A percentile compares a stretch with the other conserved stretches of the same genome.
These are phyloP conservation scores for Apodemia mormo DNA, from an alignment of 2,888 invertebrate species.

Conservation along the genomic window DNA sequence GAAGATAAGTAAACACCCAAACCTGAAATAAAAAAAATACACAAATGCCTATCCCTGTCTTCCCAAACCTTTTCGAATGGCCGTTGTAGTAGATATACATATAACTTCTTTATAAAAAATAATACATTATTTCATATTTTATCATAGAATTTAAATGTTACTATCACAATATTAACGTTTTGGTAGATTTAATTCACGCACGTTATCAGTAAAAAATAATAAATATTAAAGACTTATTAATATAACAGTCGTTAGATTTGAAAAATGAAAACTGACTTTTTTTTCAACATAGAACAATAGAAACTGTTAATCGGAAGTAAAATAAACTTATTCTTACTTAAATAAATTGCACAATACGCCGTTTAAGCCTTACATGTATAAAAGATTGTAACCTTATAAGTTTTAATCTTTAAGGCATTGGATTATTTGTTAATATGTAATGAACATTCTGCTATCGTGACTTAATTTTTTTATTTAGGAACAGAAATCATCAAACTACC, in stretches of 20 bases:
- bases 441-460: slow-evolving; percentile 14
- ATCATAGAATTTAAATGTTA: too few relatives aligned
- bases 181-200: slow-evolving; percentile 15
- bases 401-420: slow-evolving; percentile 18
- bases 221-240: slow-evolving; percentile 18
- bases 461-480: slow-evolving; percentile 30
- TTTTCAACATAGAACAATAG: slow-evolving; percentile 8
- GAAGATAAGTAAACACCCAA: too few relatives aligned
- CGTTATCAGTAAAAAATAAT: slow-evolving; percentile 25
- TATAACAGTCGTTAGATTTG: slow-evolving; percentile 15
- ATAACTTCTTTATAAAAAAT: too few relatives aligned
- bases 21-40: too few relatives aligned
- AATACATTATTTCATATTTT: too few relatives aligned
- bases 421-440: slow-evolving; percentile 1
- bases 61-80: too few relatives aligned
- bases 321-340: background rate
- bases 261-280: background rate
- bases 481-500: slow-evolving; percentile 31
- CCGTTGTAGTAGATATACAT: too few relatives aligned
- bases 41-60: too few relatives aligned
- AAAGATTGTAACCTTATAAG: slow-evolving; percentile 8
- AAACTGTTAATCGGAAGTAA: slow-evolving; percentile 10
- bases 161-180: background rate
- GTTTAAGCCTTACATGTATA: slow-evolving; percentile 6
- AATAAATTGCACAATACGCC: slow-evolving; percentile 11